Conservation (phyloP, 2,797 vertebrate genomes). For the Galaxias olidus region DNA sequence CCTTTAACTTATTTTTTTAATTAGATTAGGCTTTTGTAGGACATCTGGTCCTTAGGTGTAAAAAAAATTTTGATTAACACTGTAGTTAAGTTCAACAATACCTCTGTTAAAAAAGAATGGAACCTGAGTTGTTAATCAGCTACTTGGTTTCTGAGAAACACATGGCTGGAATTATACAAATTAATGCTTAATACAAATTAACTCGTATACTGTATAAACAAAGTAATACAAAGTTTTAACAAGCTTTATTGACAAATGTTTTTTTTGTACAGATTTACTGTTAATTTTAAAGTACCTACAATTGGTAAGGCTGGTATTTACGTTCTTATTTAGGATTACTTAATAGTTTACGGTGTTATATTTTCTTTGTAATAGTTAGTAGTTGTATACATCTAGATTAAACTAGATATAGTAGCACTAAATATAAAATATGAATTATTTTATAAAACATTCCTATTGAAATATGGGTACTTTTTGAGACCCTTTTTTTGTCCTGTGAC, state of each 20-base stretch:
- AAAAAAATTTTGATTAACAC: constrained; percentile 23
- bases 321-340: too few relatives aligned
- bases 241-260: constrained; percentile 37
- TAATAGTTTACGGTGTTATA: too few relatives aligned
- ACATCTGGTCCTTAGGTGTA: constrained; percentile 64
- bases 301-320: too few relatives aligned
- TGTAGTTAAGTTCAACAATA: constrained; percentile 64
- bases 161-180: constrained; percentile 56
- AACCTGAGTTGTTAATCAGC: constrained; percentile 65
- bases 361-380: too few relatives aligned
- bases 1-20: constrained; percentile 54
- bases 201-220: constrained; percentile 51
- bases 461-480: too few relatives aligned
- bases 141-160: constrained; percentile 62
- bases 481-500: too few relatives aligned
- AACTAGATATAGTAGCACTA: too few relatives aligned
- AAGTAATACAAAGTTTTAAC: constrained; percentile 55
- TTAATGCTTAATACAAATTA: too few relatives aligned
- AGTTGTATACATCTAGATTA: too few relatives aligned
- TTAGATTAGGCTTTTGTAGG: constrained; percentile 54
- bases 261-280: not conserved
- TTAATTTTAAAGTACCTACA: not conserved
- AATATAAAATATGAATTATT: too few relatives aligned
- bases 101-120: constrained; percentile 60
- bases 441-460: too few relatives aligned